A percentile compares a stretch with the other conserved stretches of the same genome.
Conservation (phyloP, 2,888 invertebrate species). For the Lasius fuliginosus region DNA sequence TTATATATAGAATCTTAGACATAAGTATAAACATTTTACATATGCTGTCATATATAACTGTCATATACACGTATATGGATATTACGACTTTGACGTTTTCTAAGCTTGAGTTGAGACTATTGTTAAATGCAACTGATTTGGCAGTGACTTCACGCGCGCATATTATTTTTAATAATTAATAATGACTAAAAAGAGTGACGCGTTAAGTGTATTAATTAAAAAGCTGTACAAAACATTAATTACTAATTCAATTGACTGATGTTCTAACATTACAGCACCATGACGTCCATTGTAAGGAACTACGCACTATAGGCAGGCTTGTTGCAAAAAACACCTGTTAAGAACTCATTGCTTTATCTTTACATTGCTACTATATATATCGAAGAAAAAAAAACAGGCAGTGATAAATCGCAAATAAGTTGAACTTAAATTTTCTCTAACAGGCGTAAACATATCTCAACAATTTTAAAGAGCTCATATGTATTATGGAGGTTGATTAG, state of each 20-base stretch:
- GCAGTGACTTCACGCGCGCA: constrained; percentile 78
- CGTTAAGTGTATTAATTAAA: constrained; percentile 81
- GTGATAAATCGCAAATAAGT: constrained; percentile 39
- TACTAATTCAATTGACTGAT: constrained; percentile 80
- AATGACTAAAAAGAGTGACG: constrained; percentile 78
- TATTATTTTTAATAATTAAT: constrained; percentile 76
- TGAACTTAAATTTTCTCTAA: not conserved
- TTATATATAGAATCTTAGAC: constrained; percentile 68
- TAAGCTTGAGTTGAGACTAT: constrained; percentile 61
- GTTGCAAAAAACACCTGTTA: constrained; percentile 55
- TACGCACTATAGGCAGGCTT: constrained; percentile 69
- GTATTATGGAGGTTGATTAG: constrained; percentile 54
- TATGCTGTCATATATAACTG: constrained; percentile 59
- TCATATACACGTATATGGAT: constrained; percentile 57
- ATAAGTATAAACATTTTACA: constrained; percentile 76
- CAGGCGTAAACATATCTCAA: constrained; percentile 43
- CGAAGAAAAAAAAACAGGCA: constrained; percentile 43
- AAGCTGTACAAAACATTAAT: constrained; percentile 84
- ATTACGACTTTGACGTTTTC: constrained; percentile 55
- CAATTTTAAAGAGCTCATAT: constrained; percentile 56
- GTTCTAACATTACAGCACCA: constrained; percentile 80
- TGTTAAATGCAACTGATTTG: constrained; percentile 79
- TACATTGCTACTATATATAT: constrained; percentile 57
- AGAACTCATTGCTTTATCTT: constrained; percentile 41
- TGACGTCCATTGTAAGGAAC: constrained; percentile 73